These are phyloP conservation scores for Apodemia hepburni DNA, from an alignment of 2,888 invertebrate species.

Conservation along the genomic window DNA sequence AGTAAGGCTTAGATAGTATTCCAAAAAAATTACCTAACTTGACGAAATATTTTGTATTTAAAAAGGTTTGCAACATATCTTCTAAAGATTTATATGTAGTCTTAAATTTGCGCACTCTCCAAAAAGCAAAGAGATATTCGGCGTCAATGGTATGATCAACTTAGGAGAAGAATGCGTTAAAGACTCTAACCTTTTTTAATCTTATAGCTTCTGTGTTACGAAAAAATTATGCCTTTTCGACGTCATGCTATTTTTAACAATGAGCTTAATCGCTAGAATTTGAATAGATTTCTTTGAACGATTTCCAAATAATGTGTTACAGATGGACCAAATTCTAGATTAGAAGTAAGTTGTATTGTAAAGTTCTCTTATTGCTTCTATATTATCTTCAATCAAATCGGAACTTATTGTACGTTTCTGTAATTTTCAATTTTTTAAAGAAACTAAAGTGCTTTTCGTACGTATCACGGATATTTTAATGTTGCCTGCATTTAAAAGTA, in stretches of 20 bases:
- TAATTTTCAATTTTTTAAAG: neutral
- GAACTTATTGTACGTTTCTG: neutral
- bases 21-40: neutral
- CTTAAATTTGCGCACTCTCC: conserved; percentile 28
- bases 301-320: conserved; percentile 52
- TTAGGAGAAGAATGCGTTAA: conserved; percentile 28
- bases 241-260: conserved; percentile 25
- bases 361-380: conserved; percentile 43
- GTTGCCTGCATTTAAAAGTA: conserved; percentile 47
- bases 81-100: conserved; percentile 14
- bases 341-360: conserved; percentile 55
- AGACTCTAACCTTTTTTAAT: conserved; percentile 20
- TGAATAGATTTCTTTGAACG: conserved; percentile 35
- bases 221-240: conserved; percentile 14
- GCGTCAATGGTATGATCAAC: conserved; percentile 41
- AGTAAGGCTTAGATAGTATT: conserved; percentile 17
- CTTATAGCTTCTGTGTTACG: conserved; percentile 23
- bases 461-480: neutral
- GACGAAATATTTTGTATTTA: neutral
- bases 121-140: conserved; percentile 27
- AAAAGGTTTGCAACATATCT: conserved; percentile 7
- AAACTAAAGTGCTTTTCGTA: neutral
- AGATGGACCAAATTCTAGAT: conserved; percentile 69
- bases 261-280: conserved; percentile 35
- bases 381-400: conserved; percentile 22